phyloP scores from a whole-genome alignment of 2,113 vertebrate species.

The Zonotrichia leucophrys region DNA sequence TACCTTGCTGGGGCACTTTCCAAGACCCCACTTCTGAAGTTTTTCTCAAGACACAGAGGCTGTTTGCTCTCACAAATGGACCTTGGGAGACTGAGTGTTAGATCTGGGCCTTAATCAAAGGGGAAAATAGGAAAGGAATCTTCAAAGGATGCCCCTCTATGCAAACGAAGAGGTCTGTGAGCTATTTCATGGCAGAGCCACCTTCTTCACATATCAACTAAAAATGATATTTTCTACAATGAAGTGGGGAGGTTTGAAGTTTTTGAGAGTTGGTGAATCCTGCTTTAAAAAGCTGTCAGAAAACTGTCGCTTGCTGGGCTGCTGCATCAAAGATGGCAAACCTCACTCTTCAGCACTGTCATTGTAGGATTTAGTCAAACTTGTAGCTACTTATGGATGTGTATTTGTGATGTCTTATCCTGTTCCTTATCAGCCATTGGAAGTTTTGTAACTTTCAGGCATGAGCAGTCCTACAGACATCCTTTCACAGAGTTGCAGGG shows the following conservation, averaged over 20 bases:
- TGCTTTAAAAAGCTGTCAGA: not conserved
- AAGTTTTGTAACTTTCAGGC: not conserved
- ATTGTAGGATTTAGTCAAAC: not conserved
- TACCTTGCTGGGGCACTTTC: not conserved
- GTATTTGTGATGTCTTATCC: not conserved
- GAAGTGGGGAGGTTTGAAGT: not conserved
- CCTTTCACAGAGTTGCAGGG: not conserved
- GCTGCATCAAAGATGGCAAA: not conserved
- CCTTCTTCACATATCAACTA: not conserved
- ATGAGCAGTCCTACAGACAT: not conserved
- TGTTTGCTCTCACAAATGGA: not conserved
- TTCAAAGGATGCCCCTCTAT: not conserved
- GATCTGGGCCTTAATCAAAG: constrained; percentile 6
- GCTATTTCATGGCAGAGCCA: not conserved
- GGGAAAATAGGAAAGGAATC: not conserved
- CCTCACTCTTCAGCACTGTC: not conserved
- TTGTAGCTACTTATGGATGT: not conserved
- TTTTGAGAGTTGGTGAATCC: not conserved
- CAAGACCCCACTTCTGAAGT: not conserved
- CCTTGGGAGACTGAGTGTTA: not conserved
- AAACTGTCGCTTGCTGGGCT: not conserved
- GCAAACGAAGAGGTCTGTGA: not conserved
- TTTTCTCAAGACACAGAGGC: not conserved
- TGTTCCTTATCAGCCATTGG: not conserved
- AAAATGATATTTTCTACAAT: not conserved